phyloP scores from a whole-genome alignment of 1,140 invertebrate species.

The Zophobas atratus region DNA sequence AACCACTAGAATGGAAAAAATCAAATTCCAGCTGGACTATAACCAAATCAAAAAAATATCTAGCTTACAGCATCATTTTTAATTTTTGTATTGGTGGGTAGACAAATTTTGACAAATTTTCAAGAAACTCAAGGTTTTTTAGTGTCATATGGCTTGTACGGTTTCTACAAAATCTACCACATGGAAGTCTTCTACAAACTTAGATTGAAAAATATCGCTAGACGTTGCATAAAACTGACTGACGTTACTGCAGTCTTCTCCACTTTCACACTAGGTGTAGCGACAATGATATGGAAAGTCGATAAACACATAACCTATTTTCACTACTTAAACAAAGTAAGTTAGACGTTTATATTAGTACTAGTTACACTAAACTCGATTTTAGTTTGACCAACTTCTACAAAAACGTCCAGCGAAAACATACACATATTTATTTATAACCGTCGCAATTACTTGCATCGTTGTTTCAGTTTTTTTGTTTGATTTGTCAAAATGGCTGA shows the following conservation, averaged over 20 bases:
- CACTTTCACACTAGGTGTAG: background rate
- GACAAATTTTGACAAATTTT: background rate
- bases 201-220: background rate
- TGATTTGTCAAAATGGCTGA: no score
- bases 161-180: background rate
- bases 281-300: background rate
- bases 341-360: background rate
- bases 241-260: slow-evolving; percentile 5
- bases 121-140: background rate
- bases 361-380: background rate
- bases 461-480: no score
- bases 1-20: background rate
- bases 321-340: background rate
- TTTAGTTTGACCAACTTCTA: background rate
- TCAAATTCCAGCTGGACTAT: background rate
- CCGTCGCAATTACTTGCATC: no score
- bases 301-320: slow-evolving; percentile 5
- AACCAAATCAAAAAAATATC: background rate
- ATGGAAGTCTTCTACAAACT: slow-evolving; percentile 14
- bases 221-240: background rate
- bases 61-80: background rate
- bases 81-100: background rate
- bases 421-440: no score
- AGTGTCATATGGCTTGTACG: slow-evolving; percentile 5
- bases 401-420: slow-evolving; percentile 1